phyloP scores from a whole-genome alignment of 2,797 vertebrate species.

The Coranthus polyacanthus region DNA sequence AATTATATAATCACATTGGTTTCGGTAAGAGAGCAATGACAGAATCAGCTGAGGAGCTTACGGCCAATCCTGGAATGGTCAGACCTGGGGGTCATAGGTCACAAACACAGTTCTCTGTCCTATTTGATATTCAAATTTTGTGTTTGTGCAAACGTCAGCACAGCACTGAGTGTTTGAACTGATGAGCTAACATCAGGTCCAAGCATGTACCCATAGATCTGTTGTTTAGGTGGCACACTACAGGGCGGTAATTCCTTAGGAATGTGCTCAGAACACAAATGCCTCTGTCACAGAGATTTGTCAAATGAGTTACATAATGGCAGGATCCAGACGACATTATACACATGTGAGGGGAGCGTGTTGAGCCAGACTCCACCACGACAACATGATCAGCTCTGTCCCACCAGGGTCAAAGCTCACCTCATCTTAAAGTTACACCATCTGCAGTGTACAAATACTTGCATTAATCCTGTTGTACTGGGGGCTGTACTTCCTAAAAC shows the following conservation, averaged over 20 bases:
- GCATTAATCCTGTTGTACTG: conserved; percentile 4
- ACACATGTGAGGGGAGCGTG: background rate
- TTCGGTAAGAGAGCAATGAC: background rate
- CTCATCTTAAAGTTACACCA: conserved; percentile 3
- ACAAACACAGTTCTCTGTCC: too few relatives aligned
- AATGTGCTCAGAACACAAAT: conserved; percentile 22
- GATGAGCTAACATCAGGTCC: background rate
- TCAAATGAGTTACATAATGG: conserved; percentile 15
- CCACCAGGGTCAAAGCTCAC: conserved; percentile 28
- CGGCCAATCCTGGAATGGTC: conserved; percentile 14
- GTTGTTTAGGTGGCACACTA: background rate
- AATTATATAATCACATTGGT: conserved; percentile 1
- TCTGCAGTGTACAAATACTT: background rate
- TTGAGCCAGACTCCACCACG: background rate
- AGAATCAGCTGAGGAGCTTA: conserved; percentile 5
- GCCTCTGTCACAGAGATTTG: background rate
- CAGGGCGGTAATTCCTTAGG: conserved; percentile 15
- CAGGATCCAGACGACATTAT: background rate
- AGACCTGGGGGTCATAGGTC: conserved; percentile 9
- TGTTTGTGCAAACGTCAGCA: too few relatives aligned
- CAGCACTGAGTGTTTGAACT: background rate
- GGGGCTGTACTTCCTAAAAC: background rate
- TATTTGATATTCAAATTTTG: too few relatives aligned
- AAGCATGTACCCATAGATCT: background rate
- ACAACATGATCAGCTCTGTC: background rate